Evolutionary conservation across 2,113 vertebrate species (phyloP), one percentile per base, ranked within the genome.

Genomic region (Dipodomys spectabilis): DNA sequence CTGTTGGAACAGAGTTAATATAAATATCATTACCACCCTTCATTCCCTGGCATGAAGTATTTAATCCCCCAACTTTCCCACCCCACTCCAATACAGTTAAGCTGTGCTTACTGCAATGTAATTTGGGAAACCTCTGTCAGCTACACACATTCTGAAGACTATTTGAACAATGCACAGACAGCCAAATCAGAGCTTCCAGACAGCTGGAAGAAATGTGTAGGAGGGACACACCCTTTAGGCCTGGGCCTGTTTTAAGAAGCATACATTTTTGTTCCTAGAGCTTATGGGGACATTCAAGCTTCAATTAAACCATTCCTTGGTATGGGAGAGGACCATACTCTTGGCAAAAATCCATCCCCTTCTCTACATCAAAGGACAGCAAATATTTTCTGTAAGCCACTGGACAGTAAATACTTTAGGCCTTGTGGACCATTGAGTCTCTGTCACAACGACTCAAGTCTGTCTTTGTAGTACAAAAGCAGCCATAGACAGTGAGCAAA

Each of bases 51-150:
- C 44, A 49, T 64, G 30, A 28, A 16, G 32, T 82, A 4, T 53
- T 92, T 77, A 84, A 45, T 35, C 44, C 20, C 3, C 8, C 16
- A 27, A 10, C 39, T 44, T 32, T 57, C 53, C 39, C 64, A 32
- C 28, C 3, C 11, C 22, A 35, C 49, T 15, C 53, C 5, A 10
- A 11, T 4, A 9, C 25, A 19, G 32, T 72, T 57, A 30, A 32
- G 30, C 86, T 80, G 15, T 53, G 44, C 27, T 91, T 84, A 30
- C 45, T 62, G 65, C 22, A 62, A 1, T 57, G 32, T 72, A 81
- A 78, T 89, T 81, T 86, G 62, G 84, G 77, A 86, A 71, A 68
- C 62, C 18, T 84, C n/a, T 81, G 71, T 92, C 39, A 62, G n/a
- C 19, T 3, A 74, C 11, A 71, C 30, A 79, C 22, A 35, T 45